Conservation (phyloP, 2,888 invertebrate species). For the Tinea semifulvella region DNA sequence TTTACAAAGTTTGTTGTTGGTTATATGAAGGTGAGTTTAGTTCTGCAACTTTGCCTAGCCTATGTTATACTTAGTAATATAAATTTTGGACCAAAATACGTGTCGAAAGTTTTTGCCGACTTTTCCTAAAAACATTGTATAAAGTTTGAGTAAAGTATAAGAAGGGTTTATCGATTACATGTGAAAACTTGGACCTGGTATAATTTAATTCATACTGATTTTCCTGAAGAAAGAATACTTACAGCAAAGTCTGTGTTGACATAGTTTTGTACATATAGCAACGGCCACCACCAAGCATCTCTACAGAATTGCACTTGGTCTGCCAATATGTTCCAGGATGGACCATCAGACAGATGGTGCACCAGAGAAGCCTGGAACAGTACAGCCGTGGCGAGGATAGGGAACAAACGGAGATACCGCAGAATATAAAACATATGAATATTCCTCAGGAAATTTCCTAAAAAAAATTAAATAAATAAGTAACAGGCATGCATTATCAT, state of each 20-base stretch:
- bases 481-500: not conserved
- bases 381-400: slow-evolving; percentile 31
- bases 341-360: slow-evolving; percentile 33
- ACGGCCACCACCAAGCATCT: slow-evolving; percentile 52
- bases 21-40: too few relatives aligned
- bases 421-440: slow-evolving; percentile 35
- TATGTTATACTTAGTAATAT: too few relatives aligned
- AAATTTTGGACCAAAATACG: too few relatives aligned
- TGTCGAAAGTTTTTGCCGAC: too few relatives aligned
- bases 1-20: too few relatives aligned
- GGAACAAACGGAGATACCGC: slow-evolving; percentile 36
- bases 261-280: slow-evolving; percentile 60
- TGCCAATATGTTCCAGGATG: slow-evolving; percentile 38
- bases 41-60: too few relatives aligned
- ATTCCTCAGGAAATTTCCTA: slow-evolving; percentile 33
- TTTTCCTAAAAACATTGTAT: too few relatives aligned
- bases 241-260: slow-evolving; percentile 31
- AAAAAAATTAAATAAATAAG: slow-evolving; percentile 20
- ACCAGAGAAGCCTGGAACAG: slow-evolving; percentile 32
- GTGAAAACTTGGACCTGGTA: too few relatives aligned
- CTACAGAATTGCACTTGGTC: slow-evolving; percentile 34
- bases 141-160: too few relatives aligned
- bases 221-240: too few relatives aligned
- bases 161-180: too few relatives aligned
- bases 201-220: too few relatives aligned